Conservation (phyloP, 2,113 vertebrate species). For the Zingel zingel region DNA sequence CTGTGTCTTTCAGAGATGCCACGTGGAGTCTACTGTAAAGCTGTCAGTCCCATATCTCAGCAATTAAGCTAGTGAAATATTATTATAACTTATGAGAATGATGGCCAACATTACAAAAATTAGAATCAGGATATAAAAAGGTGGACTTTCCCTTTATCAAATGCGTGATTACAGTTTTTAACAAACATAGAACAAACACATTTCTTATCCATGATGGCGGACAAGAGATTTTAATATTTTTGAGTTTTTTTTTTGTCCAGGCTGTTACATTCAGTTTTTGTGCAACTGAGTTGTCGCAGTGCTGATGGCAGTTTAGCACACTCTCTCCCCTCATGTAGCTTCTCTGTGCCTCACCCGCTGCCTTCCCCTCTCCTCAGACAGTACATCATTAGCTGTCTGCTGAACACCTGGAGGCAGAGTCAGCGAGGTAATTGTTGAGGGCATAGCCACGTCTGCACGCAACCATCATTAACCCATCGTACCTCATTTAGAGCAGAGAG, state of each 20-base stretch:
- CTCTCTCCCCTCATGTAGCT: constrained; percentile 7
- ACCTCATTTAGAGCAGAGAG: constrained; percentile 69
- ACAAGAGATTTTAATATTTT: not conserved
- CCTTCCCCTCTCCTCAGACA: constrained; percentile 60
- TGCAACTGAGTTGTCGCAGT: constrained; percentile 23
- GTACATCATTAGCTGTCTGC: constrained; percentile 82
- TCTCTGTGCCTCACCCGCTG: constrained; percentile 28
- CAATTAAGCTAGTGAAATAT: not conserved
- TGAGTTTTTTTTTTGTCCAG: not conserved
- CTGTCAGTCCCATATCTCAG: not conserved
- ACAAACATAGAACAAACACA: not conserved
- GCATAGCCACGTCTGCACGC: constrained; percentile 80
- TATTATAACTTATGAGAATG: not conserved
- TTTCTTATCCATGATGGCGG: not conserved
- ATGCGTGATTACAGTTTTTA: not conserved
- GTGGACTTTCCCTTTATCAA: not conserved
- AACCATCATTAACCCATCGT: constrained; percentile 77
- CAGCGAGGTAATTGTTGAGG: constrained; percentile 77
- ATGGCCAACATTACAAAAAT: not conserved
- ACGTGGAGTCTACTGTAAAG: not conserved
- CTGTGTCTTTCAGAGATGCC: not conserved
- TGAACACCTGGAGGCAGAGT: constrained; percentile 80
- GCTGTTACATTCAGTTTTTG: not conserved
- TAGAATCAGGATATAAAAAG: not conserved
- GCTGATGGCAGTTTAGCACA: constrained; percentile 32